phyloP scores from a whole-genome alignment of 2,888 invertebrate genomes.

The Caenorhabditis sp. region DNA sequence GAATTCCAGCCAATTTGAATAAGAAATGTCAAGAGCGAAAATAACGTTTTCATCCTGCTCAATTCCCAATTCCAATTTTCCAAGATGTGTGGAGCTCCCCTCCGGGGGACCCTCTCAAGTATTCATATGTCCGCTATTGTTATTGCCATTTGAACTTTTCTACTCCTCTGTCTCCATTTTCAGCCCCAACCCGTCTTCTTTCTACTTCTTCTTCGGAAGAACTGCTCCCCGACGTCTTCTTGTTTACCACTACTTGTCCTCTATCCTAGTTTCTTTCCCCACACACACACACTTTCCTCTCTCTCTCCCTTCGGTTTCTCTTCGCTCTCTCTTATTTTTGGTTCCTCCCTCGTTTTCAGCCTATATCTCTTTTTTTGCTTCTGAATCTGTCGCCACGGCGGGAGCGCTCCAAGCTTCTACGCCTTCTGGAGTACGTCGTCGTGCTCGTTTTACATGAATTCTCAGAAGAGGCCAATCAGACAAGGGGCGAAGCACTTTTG shows the following conservation, averaged over 20 bases:
- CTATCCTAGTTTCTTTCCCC: slow-evolving; percentile 42
- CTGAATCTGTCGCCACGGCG: slow-evolving; percentile 53
- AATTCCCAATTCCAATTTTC: slow-evolving; percentile 13
- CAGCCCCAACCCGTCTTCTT: slow-evolving; percentile 37
- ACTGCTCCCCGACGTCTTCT: slow-evolving; percentile 45
- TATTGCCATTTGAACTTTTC: slow-evolving; percentile 44
- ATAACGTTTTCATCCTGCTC: not conserved
- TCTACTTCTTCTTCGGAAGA: slow-evolving; percentile 3
- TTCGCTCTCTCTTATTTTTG: slow-evolving; percentile 24
- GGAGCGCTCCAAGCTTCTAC: not conserved
- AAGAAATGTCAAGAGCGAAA: not conserved
- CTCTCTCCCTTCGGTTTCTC: not conserved
- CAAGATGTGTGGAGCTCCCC: not conserved
- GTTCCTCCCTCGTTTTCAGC: slow-evolving; percentile 40
- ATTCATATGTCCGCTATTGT: slow-evolving; percentile 54
- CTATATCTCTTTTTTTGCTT: slow-evolving; percentile 46
- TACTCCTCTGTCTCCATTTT: slow-evolving; percentile 47
- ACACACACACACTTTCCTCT: slow-evolving; percentile 23
- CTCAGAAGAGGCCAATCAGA: not conserved
- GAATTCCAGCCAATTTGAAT: not conserved
- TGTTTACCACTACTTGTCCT: slow-evolving; percentile 51
- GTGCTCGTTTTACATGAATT: not conserved
- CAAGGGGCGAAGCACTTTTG: slow-evolving; percentile 28
- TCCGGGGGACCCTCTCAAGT: slow-evolving; percentile 30
- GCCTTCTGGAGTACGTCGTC: slow-evolving; percentile 21